Conservation (phyloP, 2,797 vertebrate species). For the Tauraco hartlaubi region DNA sequence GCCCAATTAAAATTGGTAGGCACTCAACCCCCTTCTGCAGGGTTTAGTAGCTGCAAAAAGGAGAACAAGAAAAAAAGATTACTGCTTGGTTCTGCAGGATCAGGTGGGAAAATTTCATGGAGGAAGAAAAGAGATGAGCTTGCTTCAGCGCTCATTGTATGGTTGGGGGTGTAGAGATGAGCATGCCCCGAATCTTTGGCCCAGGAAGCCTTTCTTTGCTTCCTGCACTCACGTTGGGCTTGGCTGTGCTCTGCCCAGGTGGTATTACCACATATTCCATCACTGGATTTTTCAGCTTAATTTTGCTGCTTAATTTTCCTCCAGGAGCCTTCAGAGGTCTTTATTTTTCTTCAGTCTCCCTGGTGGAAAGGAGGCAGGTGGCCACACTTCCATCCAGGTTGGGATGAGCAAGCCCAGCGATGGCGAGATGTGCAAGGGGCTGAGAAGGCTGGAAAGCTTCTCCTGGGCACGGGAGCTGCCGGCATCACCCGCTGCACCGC, state of each 20-base stretch:
- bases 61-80: background rate
- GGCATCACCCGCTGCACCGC: rapidly evolving
- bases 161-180: background rate
- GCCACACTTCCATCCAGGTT: background rate
- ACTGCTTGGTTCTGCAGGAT: background rate
- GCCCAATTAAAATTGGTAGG: background rate
- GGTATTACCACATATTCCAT: background rate
- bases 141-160: background rate
- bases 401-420: background rate
- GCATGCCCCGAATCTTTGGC: background rate
- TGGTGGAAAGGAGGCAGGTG: background rate
- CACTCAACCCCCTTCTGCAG: background rate
- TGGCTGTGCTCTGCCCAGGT: background rate
- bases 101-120: background rate
- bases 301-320: background rate
- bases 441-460: background rate
- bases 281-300: background rate
- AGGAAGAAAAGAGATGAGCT: background rate
- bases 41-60: background rate
- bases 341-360: background rate
- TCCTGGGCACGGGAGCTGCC: background rate
- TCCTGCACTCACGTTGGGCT: background rate
- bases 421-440: too few relatives aligned
- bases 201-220: background rate
- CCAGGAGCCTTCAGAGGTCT: background rate